Conservation (phyloP, 1,140 invertebrate species). For the Maniola jurtina region DNA sequence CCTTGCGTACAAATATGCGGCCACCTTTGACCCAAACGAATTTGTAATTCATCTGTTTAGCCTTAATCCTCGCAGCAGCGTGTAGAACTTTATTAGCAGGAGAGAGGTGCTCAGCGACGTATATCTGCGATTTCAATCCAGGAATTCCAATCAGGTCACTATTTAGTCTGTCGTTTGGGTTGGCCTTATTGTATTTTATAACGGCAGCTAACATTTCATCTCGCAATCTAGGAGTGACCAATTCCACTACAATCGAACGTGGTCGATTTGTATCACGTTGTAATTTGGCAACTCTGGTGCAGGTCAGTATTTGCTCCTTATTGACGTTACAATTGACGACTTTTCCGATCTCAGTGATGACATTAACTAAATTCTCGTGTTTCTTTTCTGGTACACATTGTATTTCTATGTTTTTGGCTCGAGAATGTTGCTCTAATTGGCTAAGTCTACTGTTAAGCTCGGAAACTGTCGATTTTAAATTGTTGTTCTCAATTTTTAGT, state of each 20-base stretch:
- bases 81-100: no score
- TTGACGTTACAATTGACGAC: slow-evolving; percentile 13
- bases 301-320: slow-evolving; percentile 18
- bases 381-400: slow-evolving; percentile 34
- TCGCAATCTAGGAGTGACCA: slow-evolving; percentile 15
- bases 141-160: slow-evolving; percentile 14
- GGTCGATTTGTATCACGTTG: slow-evolving; percentile 16
- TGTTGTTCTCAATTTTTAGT: slow-evolving; percentile 4
- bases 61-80: no score
- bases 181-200: slow-evolving; percentile 28
- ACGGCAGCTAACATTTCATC: slow-evolving; percentile 27
- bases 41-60: slow-evolving; percentile 20
- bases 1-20: slow-evolving; percentile 12
- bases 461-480: slow-evolving; percentile 13
- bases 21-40: slow-evolving; percentile 26
- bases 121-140: no score
- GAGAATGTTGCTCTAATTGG: slow-evolving; percentile 18
- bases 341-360: slow-evolving; percentile 17
- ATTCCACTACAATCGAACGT: slow-evolving; percentile 26
- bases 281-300: slow-evolving; percentile 25
- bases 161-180: slow-evolving; percentile 28
- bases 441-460: slow-evolving; percentile 11
- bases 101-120: no score
- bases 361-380: slow-evolving; percentile 26
- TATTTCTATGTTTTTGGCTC: slow-evolving; percentile 31